Percentiles rank a stretch among this genome's conserved stretches.
Evolutionary conservation across 2,797 vertebrate genomes (phyloP).

Genomic region (Kryptolebias ocellatus): DNA sequence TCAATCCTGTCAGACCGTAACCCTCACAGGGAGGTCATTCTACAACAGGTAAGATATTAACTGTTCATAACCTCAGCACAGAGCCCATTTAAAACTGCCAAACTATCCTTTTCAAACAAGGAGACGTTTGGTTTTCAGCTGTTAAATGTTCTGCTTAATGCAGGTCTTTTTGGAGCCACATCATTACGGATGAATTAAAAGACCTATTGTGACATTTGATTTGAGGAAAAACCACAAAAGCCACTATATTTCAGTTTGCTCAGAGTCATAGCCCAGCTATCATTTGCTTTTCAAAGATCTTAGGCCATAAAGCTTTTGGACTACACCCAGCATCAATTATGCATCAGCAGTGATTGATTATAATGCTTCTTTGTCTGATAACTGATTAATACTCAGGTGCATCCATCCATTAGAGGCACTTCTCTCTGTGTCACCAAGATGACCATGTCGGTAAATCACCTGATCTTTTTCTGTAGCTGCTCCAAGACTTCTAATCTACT

Average conservation of each 20-base stretch:
- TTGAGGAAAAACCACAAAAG: not conserved
- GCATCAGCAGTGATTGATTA: conserved; percentile 48
- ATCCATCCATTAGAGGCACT: conserved; percentile 47
- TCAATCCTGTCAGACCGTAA: too few relatives aligned
- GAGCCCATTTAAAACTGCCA: too few relatives aligned
- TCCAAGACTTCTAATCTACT: conserved; percentile 59
- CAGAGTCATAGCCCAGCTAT: conserved; percentile 6
- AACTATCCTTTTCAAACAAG: too few relatives aligned
- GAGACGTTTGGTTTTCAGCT: not conserved
- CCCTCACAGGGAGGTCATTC: too few relatives aligned
- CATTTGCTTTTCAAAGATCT: conserved; percentile 31
- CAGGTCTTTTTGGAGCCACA: not conserved
- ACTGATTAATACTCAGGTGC: conserved; percentile 42
- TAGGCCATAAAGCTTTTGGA: conserved; percentile 4
- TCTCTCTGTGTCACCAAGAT: conserved; percentile 18
- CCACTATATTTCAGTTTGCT: conserved; percentile 1
- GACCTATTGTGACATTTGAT: not conserved
- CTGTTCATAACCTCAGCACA: too few relatives aligned
- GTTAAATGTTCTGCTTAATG: not conserved
- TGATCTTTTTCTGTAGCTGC: conserved; percentile 45
- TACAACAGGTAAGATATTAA: too few relatives aligned
- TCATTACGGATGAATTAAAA: not conserved
- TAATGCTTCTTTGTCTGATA: conserved; percentile 51
- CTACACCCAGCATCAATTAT: conserved; percentile 50
- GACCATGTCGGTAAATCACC: conserved; percentile 54